Evolutionary conservation across 2,888 invertebrate genomes (phyloP).

Genomic region (Megaustenia siamemsis): DNA sequence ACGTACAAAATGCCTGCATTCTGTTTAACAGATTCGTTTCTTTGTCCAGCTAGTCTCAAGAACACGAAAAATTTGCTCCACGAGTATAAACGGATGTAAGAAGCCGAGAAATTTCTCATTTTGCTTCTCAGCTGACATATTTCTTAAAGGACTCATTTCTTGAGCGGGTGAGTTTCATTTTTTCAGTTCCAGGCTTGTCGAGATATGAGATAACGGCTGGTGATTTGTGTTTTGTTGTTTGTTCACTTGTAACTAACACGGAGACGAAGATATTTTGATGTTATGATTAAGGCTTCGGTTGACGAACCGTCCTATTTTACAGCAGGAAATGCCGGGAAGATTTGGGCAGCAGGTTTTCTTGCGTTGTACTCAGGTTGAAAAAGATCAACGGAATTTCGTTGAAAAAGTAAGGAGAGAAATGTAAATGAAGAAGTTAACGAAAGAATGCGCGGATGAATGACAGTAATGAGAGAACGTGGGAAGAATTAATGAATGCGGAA

Average conservation of each 20-base stretch:
- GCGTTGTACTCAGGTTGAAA: too few species aligned
- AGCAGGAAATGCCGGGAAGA: neutral
- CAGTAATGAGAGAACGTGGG: too few species aligned
- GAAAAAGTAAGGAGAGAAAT: too few species aligned
- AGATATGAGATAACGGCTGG: neutral
- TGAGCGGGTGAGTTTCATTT: neutral
- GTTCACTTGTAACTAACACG: neutral
- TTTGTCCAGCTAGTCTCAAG: neutral
- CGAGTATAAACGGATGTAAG: neutral
- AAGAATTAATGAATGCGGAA: neutral
- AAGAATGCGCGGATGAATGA: too few species aligned
- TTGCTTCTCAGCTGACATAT: neutral
- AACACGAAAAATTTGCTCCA: neutral
- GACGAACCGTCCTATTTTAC: neutral
- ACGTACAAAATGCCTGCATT: conserved; percentile 21
- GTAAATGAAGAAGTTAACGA: neutral
- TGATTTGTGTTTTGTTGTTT: conserved; percentile 28
- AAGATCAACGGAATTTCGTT: too few species aligned
- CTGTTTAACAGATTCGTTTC: conserved; percentile 20
- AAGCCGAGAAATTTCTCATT: conserved; percentile 1
- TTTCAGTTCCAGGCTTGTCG: neutral
- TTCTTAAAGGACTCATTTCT: conserved; percentile 4
- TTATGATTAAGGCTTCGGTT: neutral
- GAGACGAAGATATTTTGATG: conserved; percentile 15
- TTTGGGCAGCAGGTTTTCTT: too few species aligned